Percentiles rank a stretch among this genome's conserved stretches.
Conservation (phyloP, 1,140 invertebrate species). For the Zaprionus capensis region DNA sequence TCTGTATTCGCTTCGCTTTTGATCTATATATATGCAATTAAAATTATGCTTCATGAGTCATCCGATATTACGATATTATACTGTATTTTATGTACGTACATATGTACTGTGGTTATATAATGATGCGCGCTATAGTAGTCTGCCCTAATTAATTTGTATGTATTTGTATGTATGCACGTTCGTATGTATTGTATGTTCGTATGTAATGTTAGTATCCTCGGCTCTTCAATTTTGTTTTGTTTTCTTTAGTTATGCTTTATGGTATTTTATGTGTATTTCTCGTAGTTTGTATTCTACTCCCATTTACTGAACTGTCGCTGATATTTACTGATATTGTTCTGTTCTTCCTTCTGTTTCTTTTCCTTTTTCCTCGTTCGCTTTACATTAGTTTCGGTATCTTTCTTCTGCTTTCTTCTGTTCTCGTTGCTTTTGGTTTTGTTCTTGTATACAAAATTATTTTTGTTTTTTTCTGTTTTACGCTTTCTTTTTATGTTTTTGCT, state of each 20-base stretch:
- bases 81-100: slow-evolving; percentile 14
- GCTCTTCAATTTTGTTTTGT: slow-evolving; percentile 14
- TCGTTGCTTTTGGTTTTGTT: slow-evolving; percentile 40
- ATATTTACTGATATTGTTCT: slow-evolving; percentile 79
- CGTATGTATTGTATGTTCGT: slow-evolving; percentile 11
- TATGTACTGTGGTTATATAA: slow-evolving; percentile 53
- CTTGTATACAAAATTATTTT: slow-evolving; percentile 58
- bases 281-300: slow-evolving; percentile 37
- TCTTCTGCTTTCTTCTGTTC: slow-evolving; percentile 51
- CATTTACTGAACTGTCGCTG: slow-evolving; percentile 63
- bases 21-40: slow-evolving; percentile 39
- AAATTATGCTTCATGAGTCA: slow-evolving; percentile 54
- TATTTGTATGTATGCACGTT: slow-evolving; percentile 11
- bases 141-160: slow-evolving; percentile 58
- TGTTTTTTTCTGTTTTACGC: slow-evolving; percentile 31
- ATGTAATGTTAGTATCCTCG: slow-evolving; percentile 27
- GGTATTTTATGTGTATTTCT: slow-evolving; percentile 58
- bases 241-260: slow-evolving; percentile 44
- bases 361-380: slow-evolving; percentile 18
- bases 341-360: slow-evolving; percentile 53
- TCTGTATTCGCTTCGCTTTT: slow-evolving; percentile 16
- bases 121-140: slow-evolving; percentile 69
- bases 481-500: slow-evolving; percentile 34
- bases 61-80: slow-evolving; percentile 10
- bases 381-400: slow-evolving; percentile 45